These are phyloP conservation scores for Cremastobaeus sp. DNA, from an alignment of 2,888 invertebrate species.

Conservation along the genomic window DNA sequence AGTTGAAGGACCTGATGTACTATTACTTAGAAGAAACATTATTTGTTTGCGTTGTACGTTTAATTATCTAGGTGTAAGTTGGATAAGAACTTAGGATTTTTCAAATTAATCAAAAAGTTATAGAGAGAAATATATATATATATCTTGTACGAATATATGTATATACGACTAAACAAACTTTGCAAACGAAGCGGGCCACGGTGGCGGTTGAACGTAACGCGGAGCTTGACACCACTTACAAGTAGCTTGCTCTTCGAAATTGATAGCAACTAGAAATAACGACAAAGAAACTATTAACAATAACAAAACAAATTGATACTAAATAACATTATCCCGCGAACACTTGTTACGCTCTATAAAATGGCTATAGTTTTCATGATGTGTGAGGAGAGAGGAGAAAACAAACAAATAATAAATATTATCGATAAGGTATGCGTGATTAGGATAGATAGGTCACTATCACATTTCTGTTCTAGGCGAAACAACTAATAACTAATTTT, in stretches of 20 bases:
- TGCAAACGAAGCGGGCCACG: conserved; percentile 25
- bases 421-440: conserved; percentile 69
- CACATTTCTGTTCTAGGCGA: conserved; percentile 70
- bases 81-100: conserved; percentile 69
- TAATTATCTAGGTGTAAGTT: conserved; percentile 61
- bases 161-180: conserved; percentile 24
- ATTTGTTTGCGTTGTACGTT: conserved; percentile 59
- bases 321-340: conserved; percentile 50
- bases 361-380: conserved; percentile 66
- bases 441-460: conserved; percentile 77
- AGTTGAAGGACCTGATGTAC: conserved; percentile 27
- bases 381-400: conserved; percentile 18
- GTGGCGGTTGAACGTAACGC: conserved; percentile 47
- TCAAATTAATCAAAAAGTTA: conserved; percentile 71
- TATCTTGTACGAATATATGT: conserved; percentile 23
- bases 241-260: conserved; percentile 62
- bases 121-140: conserved; percentile 34
- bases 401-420: conserved; percentile 62
- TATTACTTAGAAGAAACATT: conserved; percentile 33
- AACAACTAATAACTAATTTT: conserved; percentile 65
- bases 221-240: conserved; percentile 35
- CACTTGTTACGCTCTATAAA: conserved; percentile 68
- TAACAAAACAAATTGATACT: conserved; percentile 8
- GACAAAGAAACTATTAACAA: neutral
- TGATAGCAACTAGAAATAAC: conserved; percentile 9